phyloP scores from a whole-genome alignment of 2,888 invertebrate species.

The Ernsta delagoae region DNA sequence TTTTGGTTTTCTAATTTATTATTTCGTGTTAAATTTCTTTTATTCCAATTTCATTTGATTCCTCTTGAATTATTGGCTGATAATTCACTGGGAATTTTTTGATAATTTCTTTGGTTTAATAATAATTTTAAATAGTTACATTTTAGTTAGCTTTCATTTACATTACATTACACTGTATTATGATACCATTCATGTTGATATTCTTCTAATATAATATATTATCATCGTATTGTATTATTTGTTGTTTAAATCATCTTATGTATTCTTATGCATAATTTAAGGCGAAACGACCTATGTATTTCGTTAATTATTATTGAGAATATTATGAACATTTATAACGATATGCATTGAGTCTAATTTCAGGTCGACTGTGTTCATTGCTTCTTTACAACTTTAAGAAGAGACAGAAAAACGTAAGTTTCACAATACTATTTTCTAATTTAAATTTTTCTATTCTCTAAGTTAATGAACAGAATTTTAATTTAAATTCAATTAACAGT shows the following conservation, averaged over 20 bases:
- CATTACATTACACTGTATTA: background rate
- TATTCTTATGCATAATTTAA: background rate
- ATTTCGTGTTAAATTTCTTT: constrained; percentile 1
- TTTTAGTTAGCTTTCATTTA: background rate
- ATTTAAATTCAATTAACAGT: too few relatives aligned
- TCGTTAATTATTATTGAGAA: background rate
- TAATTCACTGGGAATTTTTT: constrained; percentile 53
- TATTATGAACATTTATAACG: background rate
- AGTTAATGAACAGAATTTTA: too few relatives aligned
- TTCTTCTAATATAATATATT: too few relatives aligned
- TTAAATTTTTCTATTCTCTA: too few relatives aligned
- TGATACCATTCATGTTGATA: too few relatives aligned
- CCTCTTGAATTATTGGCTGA: constrained; percentile 62
- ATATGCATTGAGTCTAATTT: constrained; percentile 27
- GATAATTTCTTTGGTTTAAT: background rate
- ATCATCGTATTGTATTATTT: too few relatives aligned
- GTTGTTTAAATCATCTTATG: background rate
- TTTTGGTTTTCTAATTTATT: constrained; percentile 16
- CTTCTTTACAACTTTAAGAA: background rate
- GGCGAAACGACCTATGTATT: constrained; percentile 15
- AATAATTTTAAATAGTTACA: too few relatives aligned
- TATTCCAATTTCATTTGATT: constrained; percentile 42
- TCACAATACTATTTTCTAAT: too few relatives aligned
- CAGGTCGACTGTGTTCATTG: background rate
- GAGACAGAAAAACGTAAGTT: constrained; percentile 4